Base-by-base conservation (phyloP, 1,140 invertebrate species). In the Streblospio benedicti region DNA sequence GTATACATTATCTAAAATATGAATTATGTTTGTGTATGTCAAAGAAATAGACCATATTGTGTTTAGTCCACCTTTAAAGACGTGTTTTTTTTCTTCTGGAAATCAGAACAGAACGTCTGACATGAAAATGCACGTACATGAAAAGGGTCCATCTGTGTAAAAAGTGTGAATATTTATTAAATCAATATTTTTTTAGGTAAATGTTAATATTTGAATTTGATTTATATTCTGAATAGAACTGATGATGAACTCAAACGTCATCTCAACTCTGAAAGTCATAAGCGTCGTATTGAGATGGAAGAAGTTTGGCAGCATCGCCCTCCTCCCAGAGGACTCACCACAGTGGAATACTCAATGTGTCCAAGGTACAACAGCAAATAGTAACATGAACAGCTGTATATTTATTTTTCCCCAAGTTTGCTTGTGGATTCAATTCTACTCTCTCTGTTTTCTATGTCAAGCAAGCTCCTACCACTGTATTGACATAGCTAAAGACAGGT, bases 231-330 rank as follows among this genome's bases (percentile, higher is more conserved):
- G 30, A 18, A 28, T 18, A 12, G 31, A 38, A n/a, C 80, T 55
- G 77, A 83, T 59, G 76, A 77, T 38, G 85, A 86, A 61, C 70
- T 86, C 32, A 78, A 82, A 33, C 77, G 78, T 44, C 85, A 87
- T 72, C 86, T 84, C 70, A 80, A 83, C 68, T 75, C 78, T 44
- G 85, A 87, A 70, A 85, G 85, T 73, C 82, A 81, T 60, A 82
- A 83, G 53, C 84, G 86, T 64, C 86, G 85, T 81, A 85, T 83
- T 27, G 85, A 87, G 74, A 85, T 85, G 70, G 85, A 78, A 55
- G 77, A 84, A 28, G 83, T 85, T 65, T 88, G 86, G 86, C 82
- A 84, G 59, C 86, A 82, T 78, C 74, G 86, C 53, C 81, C 85
- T 16, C 86, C 86, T 30, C 85, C 86, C 20, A 71, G 86, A 53